Base-by-base conservation (phyloP, 53 echinoderm and acorn worm species). In the Glandiceps talaboti region DNA sequence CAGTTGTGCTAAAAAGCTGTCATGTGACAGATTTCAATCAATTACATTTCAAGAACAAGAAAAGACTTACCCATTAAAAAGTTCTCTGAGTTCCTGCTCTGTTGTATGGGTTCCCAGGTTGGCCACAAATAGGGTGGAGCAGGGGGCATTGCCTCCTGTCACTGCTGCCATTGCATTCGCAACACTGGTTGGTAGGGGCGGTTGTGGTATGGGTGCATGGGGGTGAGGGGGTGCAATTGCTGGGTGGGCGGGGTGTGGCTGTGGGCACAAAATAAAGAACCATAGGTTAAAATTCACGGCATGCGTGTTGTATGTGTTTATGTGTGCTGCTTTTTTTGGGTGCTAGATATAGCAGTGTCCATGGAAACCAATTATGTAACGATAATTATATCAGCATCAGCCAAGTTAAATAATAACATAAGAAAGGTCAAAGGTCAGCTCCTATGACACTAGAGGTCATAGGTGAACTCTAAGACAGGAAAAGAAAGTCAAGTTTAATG, bases 161-260 rank as follows among this genome's bases (percentile, higher is more conserved):
- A 91, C 94, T 85, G 94, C 94, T n/a, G 94, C 94, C n/a, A 82
- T 88, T 77, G 88, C 88, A 74, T 85, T 85, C 75, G 91, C 91
- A 90, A 92, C 83, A 83, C 88, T 92, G 86, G 93, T 91, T 32
- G 99, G 99, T 80, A 94, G 89, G 82, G 99, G 84, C 75, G 86
- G 93, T 84, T 99, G 99, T 89, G 99, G 99, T 83, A 94, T 82
- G 89, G 94, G 94, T 76, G 99, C 89, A 93, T 99, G 97, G 86
- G 89, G 99, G 81, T 92, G 92, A 93, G 89, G 89, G 88, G 89
- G 85, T 94, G 93, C 93, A 84, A 99, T 89, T 82, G 99, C 91
- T 84, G 94, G 94, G 84, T 94, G 99, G 87, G 88, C 87, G 89
- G 89, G 99, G 92, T 92, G 92, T 84, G 93, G 99, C 99, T 99